Evolutionary conservation across 2,797 vertebrate genomes (phyloP), one percentile per base, ranked within the genome.

Genomic region (Craterocephalus amniculus): DNA sequence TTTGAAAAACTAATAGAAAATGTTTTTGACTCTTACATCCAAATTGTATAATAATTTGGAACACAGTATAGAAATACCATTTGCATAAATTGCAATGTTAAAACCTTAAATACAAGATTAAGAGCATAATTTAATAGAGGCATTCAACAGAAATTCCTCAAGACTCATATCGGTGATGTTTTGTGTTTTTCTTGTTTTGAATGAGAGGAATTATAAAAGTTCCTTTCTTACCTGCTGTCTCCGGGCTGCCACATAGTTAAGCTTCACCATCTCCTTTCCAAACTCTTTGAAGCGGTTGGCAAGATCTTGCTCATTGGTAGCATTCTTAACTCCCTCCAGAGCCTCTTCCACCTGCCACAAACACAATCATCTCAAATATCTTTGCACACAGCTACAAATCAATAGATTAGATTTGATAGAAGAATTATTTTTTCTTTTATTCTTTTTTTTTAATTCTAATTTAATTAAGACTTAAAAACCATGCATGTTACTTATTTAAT

Each of bases 221-320:
- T 45, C 63, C 24, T 26, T 26, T 34, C n/a, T 67, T 90, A 98
- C 98, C 97, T 99, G 98, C 70, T 99, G 98, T 86, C 98, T 93
- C 76, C 97, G 94, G 0, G 98, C 97, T 66, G 98, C 97, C 12
- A 99, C 97, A 0, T 99, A 99, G 88, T 99, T 99, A 1, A 99
- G 96, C 85, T 99, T 99, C 72, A 99, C 98, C 98, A 99, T 99
- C 88, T 99, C 98, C 77, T 98, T 99, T 35, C 98, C 98, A 91
- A 99, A 99, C 71, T 99, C 97, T 86, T 99, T 99, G 79, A 99
- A 99, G 78, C 97, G 96, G 74, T 98, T 97, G 20, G 97, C 97
- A 79, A 99, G 93, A 80, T 99, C 97, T 91, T 99, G 98, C 74
- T 99, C 97, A 49, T 99, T 99, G 67, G 96, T 98, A 9, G 98